Conservation (phyloP, 2,797 vertebrate genomes). For the Antennarius maculatus region DNA sequence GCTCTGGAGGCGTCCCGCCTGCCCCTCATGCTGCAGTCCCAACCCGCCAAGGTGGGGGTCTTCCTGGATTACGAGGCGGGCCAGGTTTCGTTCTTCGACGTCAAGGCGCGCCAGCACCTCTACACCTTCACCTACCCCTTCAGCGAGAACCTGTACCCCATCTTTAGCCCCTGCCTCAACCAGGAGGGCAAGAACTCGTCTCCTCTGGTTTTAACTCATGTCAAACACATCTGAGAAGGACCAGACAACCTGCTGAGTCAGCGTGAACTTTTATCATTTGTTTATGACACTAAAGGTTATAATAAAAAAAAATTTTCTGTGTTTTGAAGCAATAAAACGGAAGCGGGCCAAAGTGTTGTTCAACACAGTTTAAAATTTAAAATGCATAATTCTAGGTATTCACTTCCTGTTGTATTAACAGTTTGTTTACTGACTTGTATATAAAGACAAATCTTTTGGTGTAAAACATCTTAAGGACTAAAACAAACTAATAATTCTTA, state of each 20-base stretch:
- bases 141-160: slow-evolving; percentile 75
- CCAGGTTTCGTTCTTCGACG: slow-evolving; percentile 82
- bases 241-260: too few species aligned
- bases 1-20: slow-evolving; percentile 67
- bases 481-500: not conserved
- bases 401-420: not conserved
- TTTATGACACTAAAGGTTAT: too few species aligned
- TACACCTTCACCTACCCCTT: slow-evolving; percentile 80
- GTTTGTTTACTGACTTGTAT: not conserved
- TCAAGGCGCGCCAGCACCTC: slow-evolving; percentile 74
- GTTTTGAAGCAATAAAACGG: too few species aligned
- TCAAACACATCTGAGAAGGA: slow-evolving; percentile 74
- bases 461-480: not conserved
- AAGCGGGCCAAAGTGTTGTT: not conserved
- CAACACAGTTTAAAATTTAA: too few species aligned
- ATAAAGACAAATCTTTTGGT: not conserved
- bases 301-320: too few species aligned
- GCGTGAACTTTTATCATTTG: not conserved
- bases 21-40: slow-evolving; percentile 52
- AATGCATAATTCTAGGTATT: too few species aligned
- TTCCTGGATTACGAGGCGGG: slow-evolving; percentile 83
- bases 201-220: slow-evolving; percentile 63
- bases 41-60: slow-evolving; percentile 75
- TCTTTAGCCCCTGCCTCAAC: slow-evolving; percentile 82
- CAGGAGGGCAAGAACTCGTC: slow-evolving; percentile 77